Conservation (phyloP, 2,888 invertebrate species). For the Cephus rjabovi region DNA sequence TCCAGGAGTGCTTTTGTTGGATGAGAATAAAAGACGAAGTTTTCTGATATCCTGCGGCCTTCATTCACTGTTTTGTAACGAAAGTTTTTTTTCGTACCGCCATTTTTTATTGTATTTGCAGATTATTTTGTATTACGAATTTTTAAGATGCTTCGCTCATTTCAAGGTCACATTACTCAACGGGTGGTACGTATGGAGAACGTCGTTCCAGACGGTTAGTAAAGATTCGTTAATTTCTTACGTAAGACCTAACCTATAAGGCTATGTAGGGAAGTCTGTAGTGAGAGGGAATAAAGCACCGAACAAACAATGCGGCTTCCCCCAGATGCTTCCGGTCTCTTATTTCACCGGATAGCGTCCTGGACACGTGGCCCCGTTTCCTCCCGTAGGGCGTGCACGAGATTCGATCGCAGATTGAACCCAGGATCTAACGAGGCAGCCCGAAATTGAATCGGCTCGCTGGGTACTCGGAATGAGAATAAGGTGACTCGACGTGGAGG, state of each 20-base stretch:
- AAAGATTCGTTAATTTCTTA: background rate
- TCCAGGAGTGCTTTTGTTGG: background rate
- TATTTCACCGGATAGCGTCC: constrained; percentile 61
- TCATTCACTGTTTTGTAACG: background rate
- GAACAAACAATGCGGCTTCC: constrained; percentile 63
- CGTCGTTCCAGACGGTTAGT: background rate
- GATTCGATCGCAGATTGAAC: constrained; percentile 54
- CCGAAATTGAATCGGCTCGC: constrained; percentile 27
- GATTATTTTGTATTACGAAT: background rate
- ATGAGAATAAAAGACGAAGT: background rate
- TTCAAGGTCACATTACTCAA: background rate
- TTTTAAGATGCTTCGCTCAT: background rate
- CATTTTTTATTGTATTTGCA: background rate
- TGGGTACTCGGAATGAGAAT: background rate
- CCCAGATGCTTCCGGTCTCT: constrained; percentile 66
- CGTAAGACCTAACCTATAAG: background rate
- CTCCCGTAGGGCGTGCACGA: constrained; percentile 38
- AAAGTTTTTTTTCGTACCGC: background rate
- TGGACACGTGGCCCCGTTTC: constrained; percentile 57
- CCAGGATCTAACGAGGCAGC: constrained; percentile 44
- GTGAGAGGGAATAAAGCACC: constrained; percentile 46
- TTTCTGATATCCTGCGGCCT: background rate
- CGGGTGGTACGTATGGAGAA: background rate
- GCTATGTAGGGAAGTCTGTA: background rate
- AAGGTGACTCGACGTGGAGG: background rate